These are phyloP conservation scores for Apteryx mantelli DNA, from an alignment of 2,113 vertebrate genomes.

Conservation along the genomic window DNA sequence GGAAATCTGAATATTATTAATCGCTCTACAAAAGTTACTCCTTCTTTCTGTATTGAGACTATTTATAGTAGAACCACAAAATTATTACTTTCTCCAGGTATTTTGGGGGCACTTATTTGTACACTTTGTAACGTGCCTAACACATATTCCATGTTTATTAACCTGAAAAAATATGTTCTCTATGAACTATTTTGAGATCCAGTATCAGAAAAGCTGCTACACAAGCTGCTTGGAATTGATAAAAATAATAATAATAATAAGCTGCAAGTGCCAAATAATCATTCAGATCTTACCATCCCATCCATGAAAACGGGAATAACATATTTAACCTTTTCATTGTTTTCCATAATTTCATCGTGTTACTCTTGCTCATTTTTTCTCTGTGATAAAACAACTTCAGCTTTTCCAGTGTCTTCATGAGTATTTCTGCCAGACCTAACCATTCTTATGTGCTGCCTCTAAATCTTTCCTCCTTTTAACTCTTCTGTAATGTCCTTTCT, in stretches of 20 bases:
- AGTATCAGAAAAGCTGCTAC: background rate
- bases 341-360: background rate
- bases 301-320: background rate
- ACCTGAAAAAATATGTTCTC: background rate
- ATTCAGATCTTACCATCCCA: background rate
- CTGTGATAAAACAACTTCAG: background rate
- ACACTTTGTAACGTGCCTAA: background rate
- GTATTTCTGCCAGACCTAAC: background rate
- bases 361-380: background rate
- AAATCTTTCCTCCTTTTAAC: background rate
- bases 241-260: background rate
- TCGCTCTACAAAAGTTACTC: background rate
- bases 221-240: background rate
- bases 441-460: background rate
- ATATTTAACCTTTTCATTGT: background rate
- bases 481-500: background rate
- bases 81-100: background rate
- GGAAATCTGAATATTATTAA: background rate
- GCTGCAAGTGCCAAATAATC: background rate
- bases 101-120: background rate
- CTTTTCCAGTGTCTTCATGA: background rate
- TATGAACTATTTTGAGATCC: background rate
- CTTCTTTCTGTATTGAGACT: background rate
- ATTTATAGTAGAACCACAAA: background rate
- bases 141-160: background rate